Percentiles rank a stretch among this genome's conserved stretches.
Conservation (phyloP, 1,140 invertebrate species). For the Andricus grossulariae region DNA sequence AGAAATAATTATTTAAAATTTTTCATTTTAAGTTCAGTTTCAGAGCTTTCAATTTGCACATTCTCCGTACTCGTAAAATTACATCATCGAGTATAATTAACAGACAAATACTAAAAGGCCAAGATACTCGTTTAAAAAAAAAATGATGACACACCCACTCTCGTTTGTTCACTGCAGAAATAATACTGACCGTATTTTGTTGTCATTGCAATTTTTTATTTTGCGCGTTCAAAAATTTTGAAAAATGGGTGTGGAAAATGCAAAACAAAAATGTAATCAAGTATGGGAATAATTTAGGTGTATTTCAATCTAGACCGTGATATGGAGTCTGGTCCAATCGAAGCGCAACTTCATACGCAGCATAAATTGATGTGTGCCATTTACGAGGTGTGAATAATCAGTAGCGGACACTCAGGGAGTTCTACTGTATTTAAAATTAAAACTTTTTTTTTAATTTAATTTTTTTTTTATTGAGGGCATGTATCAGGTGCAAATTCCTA, state of each 20-base stretch:
- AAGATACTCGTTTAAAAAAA: not conserved
- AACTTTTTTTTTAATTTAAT: not conserved
- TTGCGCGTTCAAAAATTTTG: not conserved
- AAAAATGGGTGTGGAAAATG: not conserved
- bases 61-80: not conserved
- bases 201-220: not conserved
- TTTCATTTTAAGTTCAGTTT: not conserved
- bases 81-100: constrained; percentile 3
- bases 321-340: not conserved
- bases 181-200: not conserved
- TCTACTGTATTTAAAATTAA: not conserved
- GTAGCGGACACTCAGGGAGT: not conserved
- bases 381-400: not conserved
- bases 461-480: too few relatives aligned
- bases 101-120: not conserved
- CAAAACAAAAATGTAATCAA: not conserved
- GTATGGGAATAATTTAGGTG: constrained; percentile 7
- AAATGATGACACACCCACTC: not conserved
- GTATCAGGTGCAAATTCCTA: too few relatives aligned
- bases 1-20: too few relatives aligned
- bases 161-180: not conserved
- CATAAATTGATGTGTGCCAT: not conserved
- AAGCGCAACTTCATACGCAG: not conserved
- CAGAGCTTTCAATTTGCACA: not conserved
- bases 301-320: not conserved